Conservation (phyloP, 2,113 vertebrate species). For the Pyxicephalus adspersus region DNA sequence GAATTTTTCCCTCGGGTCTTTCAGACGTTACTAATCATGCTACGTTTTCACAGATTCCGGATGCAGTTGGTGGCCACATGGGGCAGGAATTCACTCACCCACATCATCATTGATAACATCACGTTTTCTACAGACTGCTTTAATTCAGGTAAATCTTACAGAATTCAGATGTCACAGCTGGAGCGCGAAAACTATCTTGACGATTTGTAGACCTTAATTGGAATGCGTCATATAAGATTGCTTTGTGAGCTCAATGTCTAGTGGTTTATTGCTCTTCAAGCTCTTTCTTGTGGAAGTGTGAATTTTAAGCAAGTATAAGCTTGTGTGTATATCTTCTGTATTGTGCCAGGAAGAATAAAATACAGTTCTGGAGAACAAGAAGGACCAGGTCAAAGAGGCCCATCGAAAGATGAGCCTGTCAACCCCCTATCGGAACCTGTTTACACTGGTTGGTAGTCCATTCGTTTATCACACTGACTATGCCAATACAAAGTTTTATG, state of each 20-base stretch:
- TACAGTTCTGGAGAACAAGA: conserved; percentile 63
- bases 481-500: background rate
- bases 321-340: conserved; percentile 48
- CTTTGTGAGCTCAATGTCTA: background rate
- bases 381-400: conserved; percentile 59
- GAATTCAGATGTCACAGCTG: background rate
- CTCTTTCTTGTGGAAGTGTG: background rate
- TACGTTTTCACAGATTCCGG: conserved; percentile 73
- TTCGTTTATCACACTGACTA: background rate
- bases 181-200: background rate
- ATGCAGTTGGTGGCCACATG: conserved; percentile 78
- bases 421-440: conserved; percentile 80
- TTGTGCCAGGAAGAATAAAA: conserved; percentile 60
- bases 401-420: conserved; percentile 67
- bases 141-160: conserved; percentile 70
- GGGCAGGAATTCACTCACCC: conserved; percentile 78
- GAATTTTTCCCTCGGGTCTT: background rate
- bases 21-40: background rate
- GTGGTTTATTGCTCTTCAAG: background rate
- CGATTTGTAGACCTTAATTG: background rate
- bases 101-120: conserved; percentile 83
- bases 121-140: conserved; percentile 82
- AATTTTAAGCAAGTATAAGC: background rate
- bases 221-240: background rate
- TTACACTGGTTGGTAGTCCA: conserved; percentile 73